Base-by-base conservation (phyloP, 2,797 vertebrate genomes). In the Coregonus ussuriensis region DNA sequence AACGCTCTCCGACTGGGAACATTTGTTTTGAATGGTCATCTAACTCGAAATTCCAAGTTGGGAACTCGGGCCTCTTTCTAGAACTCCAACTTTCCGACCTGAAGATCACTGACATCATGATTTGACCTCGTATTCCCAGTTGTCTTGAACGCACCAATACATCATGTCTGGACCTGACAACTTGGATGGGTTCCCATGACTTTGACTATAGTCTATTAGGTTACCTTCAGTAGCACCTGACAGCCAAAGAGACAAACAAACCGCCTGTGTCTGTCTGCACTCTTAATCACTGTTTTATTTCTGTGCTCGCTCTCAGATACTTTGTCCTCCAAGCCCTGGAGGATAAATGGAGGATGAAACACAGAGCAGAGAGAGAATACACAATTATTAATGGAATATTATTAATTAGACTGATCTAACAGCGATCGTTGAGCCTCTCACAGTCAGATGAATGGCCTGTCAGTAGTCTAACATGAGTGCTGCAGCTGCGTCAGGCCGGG, bases 401-500 rank as follows among this genome's bases (percentile, higher is more conserved):
- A 81, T 80, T 84, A 84, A 87, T 86, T 79, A 77, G 75, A 59
- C 1, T 4, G 31, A 66, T 62, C 59, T 21, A 74, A 69, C 31
- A 3, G 79, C 83, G 86, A 80, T 89, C 86, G 82, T n/a, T 21
- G 35, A 70, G 75, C 69, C 77, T 77, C 71, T 53, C 31, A 71
- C 71, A 3, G 21, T 33, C 71, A 54, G 72, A 74, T 29, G 7
- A 72, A 21, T 52, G 73, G 71, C 13, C n/a, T 53, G 13, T 84
- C 77, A 75, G 81, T 72, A 74, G 33, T 0, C 13, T 54, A 15
- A 65, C 52, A 54, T 16, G 33, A 82, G 67, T 13, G 14, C 47
- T 75, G 35, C n/a, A 75, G 29, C 51, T 53, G 25, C 15, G 16
- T 31, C 11, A 25, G 18, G 14, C 29, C 11, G 29, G 6, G 4